These are phyloP conservation scores for Phenacoccus solenopsis DNA, from an alignment of 1,140 invertebrate species.

Conservation along the genomic window DNA sequence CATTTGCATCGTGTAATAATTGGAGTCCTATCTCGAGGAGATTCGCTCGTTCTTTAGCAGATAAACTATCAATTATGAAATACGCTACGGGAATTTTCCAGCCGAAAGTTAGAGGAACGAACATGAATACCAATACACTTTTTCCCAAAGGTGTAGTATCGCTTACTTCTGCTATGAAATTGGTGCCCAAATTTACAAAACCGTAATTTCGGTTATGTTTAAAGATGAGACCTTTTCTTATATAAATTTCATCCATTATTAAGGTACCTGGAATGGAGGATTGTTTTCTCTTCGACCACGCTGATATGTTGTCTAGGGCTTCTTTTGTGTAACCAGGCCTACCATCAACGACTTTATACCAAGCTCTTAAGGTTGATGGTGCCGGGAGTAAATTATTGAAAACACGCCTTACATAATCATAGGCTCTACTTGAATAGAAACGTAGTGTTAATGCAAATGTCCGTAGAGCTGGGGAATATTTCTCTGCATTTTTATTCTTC, in stretches of 20 bases:
- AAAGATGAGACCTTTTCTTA: no score
- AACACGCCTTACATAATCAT: slow-evolving; percentile 32
- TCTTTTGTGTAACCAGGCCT: slow-evolving; percentile 33
- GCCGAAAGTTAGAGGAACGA: background rate
- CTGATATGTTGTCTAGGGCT: slow-evolving; percentile 26
- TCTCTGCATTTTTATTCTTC: no score
- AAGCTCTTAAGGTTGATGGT: slow-evolving; percentile 31
- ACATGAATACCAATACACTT: background rate
- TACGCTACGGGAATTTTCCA: background rate
- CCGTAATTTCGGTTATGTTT: no score
- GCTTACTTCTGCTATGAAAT: background rate
- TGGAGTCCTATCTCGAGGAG: slow-evolving; percentile 25
- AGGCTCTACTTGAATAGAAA: slow-evolving; percentile 33
- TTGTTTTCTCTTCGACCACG: background rate
- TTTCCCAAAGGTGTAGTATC: no score
- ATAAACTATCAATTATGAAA: background rate
- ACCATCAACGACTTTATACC: slow-evolving; percentile 32
- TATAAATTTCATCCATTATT: no score
- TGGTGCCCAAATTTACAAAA: no score
- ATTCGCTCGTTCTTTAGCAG: slow-evolving; percentile 20
- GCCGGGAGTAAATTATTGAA: slow-evolving; percentile 33
- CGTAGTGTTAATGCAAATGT: slow-evolving; percentile 33
- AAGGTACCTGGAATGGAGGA: background rate
- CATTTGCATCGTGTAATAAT: slow-evolving; percentile 24
- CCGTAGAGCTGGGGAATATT: background rate